These are phyloP conservation scores for Choloepus didactylus DNA, from an alignment of 2,797 vertebrate species.

Conservation along the genomic window DNA sequence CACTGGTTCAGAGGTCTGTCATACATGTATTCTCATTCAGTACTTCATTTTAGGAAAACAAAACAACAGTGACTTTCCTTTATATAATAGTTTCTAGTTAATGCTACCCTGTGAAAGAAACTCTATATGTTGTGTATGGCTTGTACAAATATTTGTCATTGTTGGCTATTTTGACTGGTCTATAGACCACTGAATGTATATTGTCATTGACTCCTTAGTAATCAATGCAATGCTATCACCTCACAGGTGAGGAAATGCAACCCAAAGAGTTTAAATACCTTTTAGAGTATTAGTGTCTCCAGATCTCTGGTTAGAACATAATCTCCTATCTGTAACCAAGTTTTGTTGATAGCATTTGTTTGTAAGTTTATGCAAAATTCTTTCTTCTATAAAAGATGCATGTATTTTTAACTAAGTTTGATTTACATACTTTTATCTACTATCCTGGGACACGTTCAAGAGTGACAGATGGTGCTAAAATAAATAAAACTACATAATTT, in stretches of 20 bases:
- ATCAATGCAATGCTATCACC: neutral
- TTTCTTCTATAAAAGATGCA: neutral
- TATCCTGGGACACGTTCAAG: neutral
- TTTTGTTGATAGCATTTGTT: neutral
- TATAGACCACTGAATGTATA: neutral
- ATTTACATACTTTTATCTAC: neutral
- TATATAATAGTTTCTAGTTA: neutral
- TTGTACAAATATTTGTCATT: neutral
- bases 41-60: neutral
- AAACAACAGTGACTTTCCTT: neutral
- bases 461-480: neutral
- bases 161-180: neutral
- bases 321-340: neutral
- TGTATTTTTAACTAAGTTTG: neutral
- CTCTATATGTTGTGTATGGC: neutral
- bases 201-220: neutral
- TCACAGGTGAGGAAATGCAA: neutral
- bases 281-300: neutral
- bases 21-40: neutral
- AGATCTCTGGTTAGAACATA: neutral
- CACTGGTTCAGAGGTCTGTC: neutral
- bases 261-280: neutral
- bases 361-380: neutral
- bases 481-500: too few relatives aligned
- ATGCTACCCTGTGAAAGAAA: neutral